Base-by-base conservation (phyloP, 1,140 invertebrate species). In the Achatina immaculata region DNA sequence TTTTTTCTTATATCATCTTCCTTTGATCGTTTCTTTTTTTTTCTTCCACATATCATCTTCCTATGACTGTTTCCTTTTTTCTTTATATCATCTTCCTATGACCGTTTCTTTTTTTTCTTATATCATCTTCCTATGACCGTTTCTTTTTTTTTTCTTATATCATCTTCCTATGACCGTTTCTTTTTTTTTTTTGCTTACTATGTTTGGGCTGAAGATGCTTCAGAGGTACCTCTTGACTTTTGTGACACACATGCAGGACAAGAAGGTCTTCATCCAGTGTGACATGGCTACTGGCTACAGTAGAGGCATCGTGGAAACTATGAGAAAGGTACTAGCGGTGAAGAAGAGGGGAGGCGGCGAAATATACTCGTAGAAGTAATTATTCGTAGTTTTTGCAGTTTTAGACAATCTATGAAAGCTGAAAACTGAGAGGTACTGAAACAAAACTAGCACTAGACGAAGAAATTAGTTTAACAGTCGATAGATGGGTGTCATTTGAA, bases 271-370 rank as follows among this genome's bases (percentile, higher is more conserved):
- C 42, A 73, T 51, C 1, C 42, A 34, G 31, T 73, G 71, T 51
- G 71, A 73, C 43, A 73, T 73, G 71, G 40, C 71, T 51, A 45
- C 43, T 31, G 71, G 43, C 40, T 73, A 43, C 28, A 73, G 7
- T 28, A 55, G 43, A 62, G 74, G 28, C n/a, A 38, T 24, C 36
- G 43, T 28, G 7, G 74, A 77, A 42, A 58, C 51, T 42, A 16
- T 62, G 16, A 78, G 65, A 78, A 65, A 69, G 65, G 58, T 58
- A 68, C 38, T 6, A 7, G n/a, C n/a, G n/a, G n/a, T n/a, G n/a
- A n/a, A n/a, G n/a, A n/a, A n/a, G n/a, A n/a, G n/a, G n/a, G n/a
- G n/a, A n/a, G n/a, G n/a, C n/a, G n/a, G n/a, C n/a, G n/a, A n/a
- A n/a, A n/a, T n/a, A n/a, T n/a, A n/a, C n/a, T n/a, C n/a, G n/a